phyloP scores from a whole-genome alignment of 2,888 invertebrate genomes.

The Druceiella hillmani region DNA sequence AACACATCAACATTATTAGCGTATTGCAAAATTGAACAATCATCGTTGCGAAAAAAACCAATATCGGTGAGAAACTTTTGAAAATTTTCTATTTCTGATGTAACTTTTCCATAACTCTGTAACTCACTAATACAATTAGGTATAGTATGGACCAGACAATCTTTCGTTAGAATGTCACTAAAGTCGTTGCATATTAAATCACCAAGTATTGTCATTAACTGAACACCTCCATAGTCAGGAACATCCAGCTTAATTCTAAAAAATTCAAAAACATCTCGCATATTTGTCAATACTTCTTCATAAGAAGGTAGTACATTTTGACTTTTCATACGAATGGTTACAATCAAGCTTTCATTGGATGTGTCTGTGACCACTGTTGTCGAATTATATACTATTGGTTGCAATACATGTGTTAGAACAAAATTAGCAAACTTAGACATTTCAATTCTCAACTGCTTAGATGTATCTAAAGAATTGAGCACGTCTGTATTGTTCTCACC shows the following conservation, averaged over 20 bases:
- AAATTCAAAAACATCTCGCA: constrained; percentile 52
- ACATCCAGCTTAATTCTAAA: constrained; percentile 52
- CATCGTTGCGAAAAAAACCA: constrained; percentile 52
- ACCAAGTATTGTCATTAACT: constrained; percentile 53
- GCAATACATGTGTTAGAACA: constrained; percentile 52
- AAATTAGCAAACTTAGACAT: constrained; percentile 54
- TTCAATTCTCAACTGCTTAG: constrained; percentile 39
- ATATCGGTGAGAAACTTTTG: constrained; percentile 57
- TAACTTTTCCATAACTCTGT: constrained; percentile 57
- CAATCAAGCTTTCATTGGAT: constrained; percentile 31
- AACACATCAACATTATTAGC: constrained; percentile 67
- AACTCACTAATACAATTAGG: constrained; percentile 70
- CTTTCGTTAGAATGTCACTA: constrained; percentile 59
- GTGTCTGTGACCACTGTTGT: constrained; percentile 39
- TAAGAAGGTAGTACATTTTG: constrained; percentile 42
- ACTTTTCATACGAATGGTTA: constrained; percentile 38
- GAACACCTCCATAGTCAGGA: constrained; percentile 35
- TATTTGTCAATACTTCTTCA: constrained; percentile 50
- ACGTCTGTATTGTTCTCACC: constrained; percentile 32
- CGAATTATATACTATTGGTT: constrained; percentile 51
- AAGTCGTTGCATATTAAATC: constrained; percentile 53
- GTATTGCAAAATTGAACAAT: constrained; percentile 60
- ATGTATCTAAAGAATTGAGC: constrained; percentile 37
- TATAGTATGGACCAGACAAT: constrained; percentile 70
- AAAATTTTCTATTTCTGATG: constrained; percentile 59